A percentile compares a stretch with the other conserved stretches of the same genome.
These are phyloP conservation scores for Phaethornis superciliosus DNA, from an alignment of 2,113 vertebrate species.

Conservation along the genomic window DNA sequence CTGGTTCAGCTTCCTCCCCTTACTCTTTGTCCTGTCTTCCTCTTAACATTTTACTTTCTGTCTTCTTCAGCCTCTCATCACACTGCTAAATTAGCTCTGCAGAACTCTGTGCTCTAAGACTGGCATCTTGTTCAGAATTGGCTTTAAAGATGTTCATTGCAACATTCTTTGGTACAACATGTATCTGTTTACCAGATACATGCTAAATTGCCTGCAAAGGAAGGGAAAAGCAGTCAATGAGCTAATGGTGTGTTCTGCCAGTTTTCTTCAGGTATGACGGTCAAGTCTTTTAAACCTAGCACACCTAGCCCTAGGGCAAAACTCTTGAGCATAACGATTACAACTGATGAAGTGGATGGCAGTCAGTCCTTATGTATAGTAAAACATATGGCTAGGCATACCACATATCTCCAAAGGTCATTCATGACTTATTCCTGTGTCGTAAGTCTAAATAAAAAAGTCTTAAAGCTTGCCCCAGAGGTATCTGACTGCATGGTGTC, in stretches of 20 bases:
- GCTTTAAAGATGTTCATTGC: neutral
- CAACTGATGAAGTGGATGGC: neutral
- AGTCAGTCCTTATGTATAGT: neutral
- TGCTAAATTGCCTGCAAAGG: neutral
- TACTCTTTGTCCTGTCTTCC: neutral
- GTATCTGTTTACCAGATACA: neutral
- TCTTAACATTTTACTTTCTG: neutral
- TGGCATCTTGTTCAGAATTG: neutral
- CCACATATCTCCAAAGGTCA: neutral
- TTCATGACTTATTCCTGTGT: neutral
- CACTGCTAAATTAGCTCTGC: neutral
- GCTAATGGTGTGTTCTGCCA: neutral
- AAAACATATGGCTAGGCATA: neutral
- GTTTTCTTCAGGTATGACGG: neutral
- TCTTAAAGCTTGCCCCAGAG: neutral
- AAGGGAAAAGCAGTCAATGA: neutral
- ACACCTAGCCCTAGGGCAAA: conserved; percentile 11
- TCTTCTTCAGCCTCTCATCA: neutral
- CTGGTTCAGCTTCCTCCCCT: neutral
- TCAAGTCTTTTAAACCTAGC: neutral
- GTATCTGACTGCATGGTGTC: neutral
- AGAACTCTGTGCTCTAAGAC: neutral
- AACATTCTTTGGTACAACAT: neutral
- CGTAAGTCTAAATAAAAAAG: neutral
- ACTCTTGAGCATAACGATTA: neutral